phyloP scores from a whole-genome alignment of 1,140 invertebrate species.

The Asbolus verrucosus region DNA sequence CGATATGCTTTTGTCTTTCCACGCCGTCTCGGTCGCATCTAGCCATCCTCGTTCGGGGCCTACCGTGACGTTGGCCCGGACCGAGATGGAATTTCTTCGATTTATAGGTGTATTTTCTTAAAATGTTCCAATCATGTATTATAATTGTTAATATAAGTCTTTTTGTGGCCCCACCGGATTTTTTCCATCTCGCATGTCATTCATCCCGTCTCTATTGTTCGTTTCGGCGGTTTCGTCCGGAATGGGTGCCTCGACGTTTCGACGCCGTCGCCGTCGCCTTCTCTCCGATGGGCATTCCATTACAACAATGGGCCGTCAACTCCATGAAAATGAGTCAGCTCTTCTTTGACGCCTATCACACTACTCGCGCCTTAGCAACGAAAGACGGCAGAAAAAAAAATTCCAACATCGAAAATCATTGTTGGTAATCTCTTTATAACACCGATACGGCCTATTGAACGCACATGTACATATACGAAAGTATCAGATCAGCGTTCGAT shows the following conservation, averaged over 20 bases:
- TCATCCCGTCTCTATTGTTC: slow-evolving; percentile 41
- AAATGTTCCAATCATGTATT: slow-evolving; percentile 60
- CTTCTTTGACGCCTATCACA: slow-evolving; percentile 34
- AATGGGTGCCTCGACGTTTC: background rate
- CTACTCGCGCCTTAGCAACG: background rate
- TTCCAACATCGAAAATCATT: slow-evolving; percentile 32
- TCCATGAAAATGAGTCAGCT: slow-evolving; percentile 6
- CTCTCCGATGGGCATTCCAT: slow-evolving; percentile 27
- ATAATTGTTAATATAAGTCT: slow-evolving; percentile 58
- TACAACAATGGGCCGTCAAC: slow-evolving; percentile 23
- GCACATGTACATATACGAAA: slow-evolving; percentile 23
- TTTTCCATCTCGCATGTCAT: slow-evolving; percentile 44
- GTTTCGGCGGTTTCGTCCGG: background rate
- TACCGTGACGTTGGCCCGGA: slow-evolving; percentile 25
- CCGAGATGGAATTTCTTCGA: slow-evolving; percentile 48
- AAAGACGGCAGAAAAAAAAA: background rate
- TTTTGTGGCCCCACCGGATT: slow-evolving; percentile 43
- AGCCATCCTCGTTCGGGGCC: slow-evolving; percentile 15
- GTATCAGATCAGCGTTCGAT: slow-evolving; percentile 2
- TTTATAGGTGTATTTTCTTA: slow-evolving; percentile 58
- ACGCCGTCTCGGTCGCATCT: slow-evolving; percentile 16
- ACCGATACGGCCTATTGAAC: slow-evolving; percentile 35
- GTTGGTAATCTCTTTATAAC: slow-evolving; percentile 39
- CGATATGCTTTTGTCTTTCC: slow-evolving; percentile 47
- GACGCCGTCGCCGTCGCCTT: slow-evolving; percentile 21